These are phyloP conservation scores for Leptinotarsa juncta DNA, from an alignment of 2,888 invertebrate genomes.

Conservation along the genomic window DNA sequence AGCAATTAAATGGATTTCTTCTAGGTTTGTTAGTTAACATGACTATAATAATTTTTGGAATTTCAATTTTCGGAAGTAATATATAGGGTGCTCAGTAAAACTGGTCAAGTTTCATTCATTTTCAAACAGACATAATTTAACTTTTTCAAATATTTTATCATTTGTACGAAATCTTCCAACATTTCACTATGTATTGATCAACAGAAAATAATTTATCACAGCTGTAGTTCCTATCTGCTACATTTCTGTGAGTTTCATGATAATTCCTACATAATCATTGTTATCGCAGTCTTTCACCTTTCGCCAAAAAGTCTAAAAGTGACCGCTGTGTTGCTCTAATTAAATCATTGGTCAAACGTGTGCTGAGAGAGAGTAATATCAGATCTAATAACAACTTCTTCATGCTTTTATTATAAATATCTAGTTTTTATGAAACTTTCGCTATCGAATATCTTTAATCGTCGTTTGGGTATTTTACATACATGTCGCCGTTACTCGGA, in stretches of 20 bases:
- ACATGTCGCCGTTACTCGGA: background rate
- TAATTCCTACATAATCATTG: background rate
- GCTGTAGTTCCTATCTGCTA: background rate
- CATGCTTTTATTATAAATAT: background rate
- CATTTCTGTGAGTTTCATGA: background rate
- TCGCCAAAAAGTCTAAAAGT: slow-evolving; percentile 8
- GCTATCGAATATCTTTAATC: background rate
- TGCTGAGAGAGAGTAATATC: slow-evolving; percentile 1
- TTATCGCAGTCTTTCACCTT: background rate
- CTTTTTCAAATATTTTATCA: no score
- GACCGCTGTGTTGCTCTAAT: background rate
- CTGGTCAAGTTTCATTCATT: no score
- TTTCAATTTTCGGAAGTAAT: no score
- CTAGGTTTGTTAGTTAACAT: no score
- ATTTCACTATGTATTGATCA: no score
- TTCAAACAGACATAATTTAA: no score
- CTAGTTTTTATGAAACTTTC: background rate
- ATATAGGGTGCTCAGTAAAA: no score
- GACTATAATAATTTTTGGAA: no score
- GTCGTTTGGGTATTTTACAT: background rate
- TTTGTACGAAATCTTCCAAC: no score
- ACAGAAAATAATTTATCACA: no score
- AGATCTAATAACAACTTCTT: background rate
- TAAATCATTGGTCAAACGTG: background rate
- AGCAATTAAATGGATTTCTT: no score